Evolutionary conservation across 2,888 invertebrate species (phyloP).

Genomic region (Polydrusus pterygomalis): DNA sequence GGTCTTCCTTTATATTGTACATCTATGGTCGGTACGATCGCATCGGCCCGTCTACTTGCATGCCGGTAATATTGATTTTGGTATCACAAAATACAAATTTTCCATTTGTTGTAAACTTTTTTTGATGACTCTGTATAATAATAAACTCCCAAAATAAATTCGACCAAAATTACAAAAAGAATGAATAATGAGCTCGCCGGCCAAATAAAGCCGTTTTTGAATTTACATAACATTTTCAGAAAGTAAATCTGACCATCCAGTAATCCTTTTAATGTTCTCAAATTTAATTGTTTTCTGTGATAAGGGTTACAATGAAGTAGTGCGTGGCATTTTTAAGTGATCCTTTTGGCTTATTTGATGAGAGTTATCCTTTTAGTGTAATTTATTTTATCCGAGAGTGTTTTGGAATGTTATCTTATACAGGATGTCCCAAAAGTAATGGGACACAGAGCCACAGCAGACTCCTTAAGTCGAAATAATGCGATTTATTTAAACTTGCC

Average conservation of each 20-base stretch:
- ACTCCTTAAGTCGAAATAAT: too few relatives aligned
- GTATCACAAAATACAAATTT: too few relatives aligned
- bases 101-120: too few relatives aligned
- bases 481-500: too few relatives aligned
- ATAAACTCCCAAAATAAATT: background rate
- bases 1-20: too few relatives aligned
- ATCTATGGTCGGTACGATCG: too few relatives aligned
- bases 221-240: conserved; percentile 3
- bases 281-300: background rate
- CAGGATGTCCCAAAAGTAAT: too few relatives aligned
- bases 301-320: background rate
- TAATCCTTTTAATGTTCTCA: background rate
- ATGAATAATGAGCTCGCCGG: background rate
- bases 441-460: too few relatives aligned
- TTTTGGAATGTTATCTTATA: too few relatives aligned
- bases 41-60: too few relatives aligned
- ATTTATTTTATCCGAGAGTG: background rate
- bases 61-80: too few relatives aligned
- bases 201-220: background rate
- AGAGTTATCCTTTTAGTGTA: background rate
- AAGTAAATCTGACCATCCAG: conserved; percentile 5
- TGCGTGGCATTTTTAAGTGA: background rate
- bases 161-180: background rate
- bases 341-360: background rate
- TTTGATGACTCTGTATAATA: too few relatives aligned